Evolutionary conservation across 2,113 vertebrate genomes (phyloP).

Genomic region (Burhinus bistriatus): DNA sequence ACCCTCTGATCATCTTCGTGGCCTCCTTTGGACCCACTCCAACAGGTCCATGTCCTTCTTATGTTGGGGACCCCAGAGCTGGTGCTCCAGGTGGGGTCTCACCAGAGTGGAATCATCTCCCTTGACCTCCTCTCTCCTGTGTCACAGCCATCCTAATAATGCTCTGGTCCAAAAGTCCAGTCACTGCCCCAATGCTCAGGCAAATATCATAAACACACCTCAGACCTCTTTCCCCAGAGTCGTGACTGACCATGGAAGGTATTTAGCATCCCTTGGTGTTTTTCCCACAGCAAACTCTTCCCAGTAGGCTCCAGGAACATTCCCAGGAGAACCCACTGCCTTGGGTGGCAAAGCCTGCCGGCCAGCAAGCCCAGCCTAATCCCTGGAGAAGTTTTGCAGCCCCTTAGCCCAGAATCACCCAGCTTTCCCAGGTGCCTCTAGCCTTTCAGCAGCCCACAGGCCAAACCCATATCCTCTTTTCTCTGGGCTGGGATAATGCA

Average conservation of each 20-base stretch:
- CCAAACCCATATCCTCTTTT: fast-evolving
- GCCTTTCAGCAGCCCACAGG: not conserved
- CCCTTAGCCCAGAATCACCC: not conserved
- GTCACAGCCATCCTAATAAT: not conserved
- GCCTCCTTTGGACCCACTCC: not conserved
- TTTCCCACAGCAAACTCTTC: not conserved
- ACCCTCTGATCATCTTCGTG: not conserved
- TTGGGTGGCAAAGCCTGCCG: not conserved
- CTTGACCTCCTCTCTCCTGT: fast-evolving
- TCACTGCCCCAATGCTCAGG: fast-evolving
- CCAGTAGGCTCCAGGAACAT: not conserved
- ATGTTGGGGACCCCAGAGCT: not conserved
- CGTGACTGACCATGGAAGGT: not conserved
- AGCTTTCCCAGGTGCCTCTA: not conserved
- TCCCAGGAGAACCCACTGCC: not conserved
- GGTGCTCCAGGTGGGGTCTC: not conserved
- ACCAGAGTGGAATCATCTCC: not conserved
- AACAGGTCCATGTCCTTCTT: not conserved
- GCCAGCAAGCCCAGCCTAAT: not conserved
- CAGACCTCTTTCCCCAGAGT: fast-evolving
- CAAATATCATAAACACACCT: not conserved
- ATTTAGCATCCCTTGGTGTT: too few relatives aligned
- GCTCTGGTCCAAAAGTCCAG: fast-evolving
- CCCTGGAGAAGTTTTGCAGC: not conserved
- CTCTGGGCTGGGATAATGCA: fast-evolving